Evolutionary conservation across 2,888 invertebrate genomes (phyloP), one percentile per base, ranked within the genome.

Genomic region (Ennomos fuscantarius): DNA sequence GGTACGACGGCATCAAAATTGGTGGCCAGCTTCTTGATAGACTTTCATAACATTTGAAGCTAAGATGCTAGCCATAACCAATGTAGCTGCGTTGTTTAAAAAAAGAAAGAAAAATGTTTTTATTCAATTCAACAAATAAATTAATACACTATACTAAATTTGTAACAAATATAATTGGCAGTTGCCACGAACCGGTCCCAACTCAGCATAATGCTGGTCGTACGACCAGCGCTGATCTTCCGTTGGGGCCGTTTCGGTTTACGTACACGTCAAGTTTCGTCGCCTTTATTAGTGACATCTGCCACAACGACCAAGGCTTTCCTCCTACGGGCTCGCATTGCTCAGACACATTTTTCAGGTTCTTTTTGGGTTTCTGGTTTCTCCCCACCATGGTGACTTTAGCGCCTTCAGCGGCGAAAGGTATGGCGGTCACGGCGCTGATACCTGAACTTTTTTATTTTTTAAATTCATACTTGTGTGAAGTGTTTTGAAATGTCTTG

Each of bases 371-470:
- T n/a, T n/a, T 55, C 31, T 58, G 50, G 24, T 75, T 73, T 48
- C 71, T 64, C 32, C 69, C 75, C 0, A 72, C 68, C 40, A 75
- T 51, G 9, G 63, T 63, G 0, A 76, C 68, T 10, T 57, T 42
- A 6, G 72, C 73, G 9, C 69, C 70, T 62, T 69, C 68, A 10
- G 56, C 48, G 5, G 69, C 59, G 34, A 72, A 71, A 8, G 51
- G 42, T 47, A 43, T 33, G 6, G 68, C 69, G 8, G 57, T 63
- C 1, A 68, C 67, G 5, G 73, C 15, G 15, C 15, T 3, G 1
- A 15, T 15, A 15, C 15, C 15, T 73, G 74, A 70, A 24, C 74
- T 73, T n/a, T n/a, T n/a, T n/a, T n/a, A n/a, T n/a, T n/a, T n/a
- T n/a, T n/a, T n/a, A n/a, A n/a, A n/a, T n/a, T n/a, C n/a, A n/a